These are phyloP conservation scores for Cactoblastis cactorum DNA, from an alignment of 2,888 invertebrate genomes.

Conservation along the genomic window DNA sequence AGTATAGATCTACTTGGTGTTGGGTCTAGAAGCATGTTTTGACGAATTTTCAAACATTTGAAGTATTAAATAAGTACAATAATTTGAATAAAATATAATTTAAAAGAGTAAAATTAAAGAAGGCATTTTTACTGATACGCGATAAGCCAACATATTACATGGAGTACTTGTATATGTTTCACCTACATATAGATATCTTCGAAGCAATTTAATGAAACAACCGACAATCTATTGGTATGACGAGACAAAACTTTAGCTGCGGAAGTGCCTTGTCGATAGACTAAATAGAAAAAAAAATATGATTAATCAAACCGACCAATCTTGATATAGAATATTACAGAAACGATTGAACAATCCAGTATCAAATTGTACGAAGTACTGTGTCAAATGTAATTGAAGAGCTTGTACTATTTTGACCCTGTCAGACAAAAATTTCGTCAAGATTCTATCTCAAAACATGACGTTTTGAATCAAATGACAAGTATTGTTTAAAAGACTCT, in stretches of 20 bases:
- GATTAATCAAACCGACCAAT: slow-evolving; percentile 7
- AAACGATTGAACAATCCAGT: slow-evolving; percentile 5
- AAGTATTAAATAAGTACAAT: too few species aligned
- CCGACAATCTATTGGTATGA: background rate
- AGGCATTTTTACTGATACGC: too few species aligned
- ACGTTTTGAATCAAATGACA: slow-evolving; percentile 73
- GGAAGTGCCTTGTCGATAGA: slow-evolving; percentile 5
- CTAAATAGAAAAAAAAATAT: background rate
- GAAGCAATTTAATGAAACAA: background rate
- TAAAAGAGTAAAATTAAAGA: too few species aligned
- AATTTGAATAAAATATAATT: too few species aligned
- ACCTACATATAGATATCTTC: background rate
- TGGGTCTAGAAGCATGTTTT: too few species aligned
- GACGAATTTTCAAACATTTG: too few species aligned
- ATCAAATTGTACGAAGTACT: slow-evolving; percentile 28
- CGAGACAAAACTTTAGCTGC: background rate
- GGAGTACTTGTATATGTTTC: too few species aligned
- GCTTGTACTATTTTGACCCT: slow-evolving; percentile 68
- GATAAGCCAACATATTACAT: too few species aligned
- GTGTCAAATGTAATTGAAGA: slow-evolving; percentile 72
- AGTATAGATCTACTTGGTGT: too few species aligned
- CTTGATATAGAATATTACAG: background rate
- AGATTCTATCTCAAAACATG: slow-evolving; percentile 70
- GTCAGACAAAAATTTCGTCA: slow-evolving; percentile 68
- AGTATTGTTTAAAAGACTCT: slow-evolving; percentile 62